Conservation (phyloP, 2,113 vertebrate species). For the Corynorhinus townsendii region DNA sequence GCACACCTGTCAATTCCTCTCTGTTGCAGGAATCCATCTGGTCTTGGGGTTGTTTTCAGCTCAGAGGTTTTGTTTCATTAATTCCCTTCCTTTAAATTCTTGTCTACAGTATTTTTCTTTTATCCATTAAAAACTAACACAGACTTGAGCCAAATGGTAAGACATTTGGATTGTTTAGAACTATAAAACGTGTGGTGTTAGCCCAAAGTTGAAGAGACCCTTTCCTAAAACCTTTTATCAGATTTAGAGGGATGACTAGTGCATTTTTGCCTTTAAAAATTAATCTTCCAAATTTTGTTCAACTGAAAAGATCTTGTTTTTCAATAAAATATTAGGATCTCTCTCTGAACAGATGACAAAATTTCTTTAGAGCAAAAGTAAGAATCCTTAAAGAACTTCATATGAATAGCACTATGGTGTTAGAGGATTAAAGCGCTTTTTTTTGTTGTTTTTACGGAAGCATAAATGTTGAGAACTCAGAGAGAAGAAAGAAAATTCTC, state of each 20-base stretch:
- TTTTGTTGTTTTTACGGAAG: not conserved
- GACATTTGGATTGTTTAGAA: not conserved
- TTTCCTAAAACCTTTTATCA: not conserved
- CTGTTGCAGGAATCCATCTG: no score
- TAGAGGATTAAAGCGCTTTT: not conserved
- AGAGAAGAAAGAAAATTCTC: not conserved
- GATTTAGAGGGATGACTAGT: not conserved
- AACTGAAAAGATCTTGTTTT: not conserved
- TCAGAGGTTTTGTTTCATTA: not conserved
- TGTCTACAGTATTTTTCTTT: not conserved
- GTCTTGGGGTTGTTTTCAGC: no score
- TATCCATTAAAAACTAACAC: not conserved
- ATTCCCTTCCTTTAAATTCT: not conserved
- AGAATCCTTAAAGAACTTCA: not conserved
- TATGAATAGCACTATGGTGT: not conserved
- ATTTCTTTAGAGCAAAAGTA: not conserved
- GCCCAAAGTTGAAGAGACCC: not conserved
- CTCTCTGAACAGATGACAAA: not conserved
- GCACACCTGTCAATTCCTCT: no score
- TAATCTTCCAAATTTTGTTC: not conserved
- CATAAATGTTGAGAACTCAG: not conserved
- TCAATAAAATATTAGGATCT: not conserved
- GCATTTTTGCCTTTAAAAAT: not conserved
- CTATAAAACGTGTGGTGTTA: not conserved
- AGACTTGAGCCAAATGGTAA: not conserved